Evolutionary conservation across 2,113 vertebrate genomes (phyloP), one percentile per base, ranked within the genome.

Genomic region (Oncorhynchus kisutch): DNA sequence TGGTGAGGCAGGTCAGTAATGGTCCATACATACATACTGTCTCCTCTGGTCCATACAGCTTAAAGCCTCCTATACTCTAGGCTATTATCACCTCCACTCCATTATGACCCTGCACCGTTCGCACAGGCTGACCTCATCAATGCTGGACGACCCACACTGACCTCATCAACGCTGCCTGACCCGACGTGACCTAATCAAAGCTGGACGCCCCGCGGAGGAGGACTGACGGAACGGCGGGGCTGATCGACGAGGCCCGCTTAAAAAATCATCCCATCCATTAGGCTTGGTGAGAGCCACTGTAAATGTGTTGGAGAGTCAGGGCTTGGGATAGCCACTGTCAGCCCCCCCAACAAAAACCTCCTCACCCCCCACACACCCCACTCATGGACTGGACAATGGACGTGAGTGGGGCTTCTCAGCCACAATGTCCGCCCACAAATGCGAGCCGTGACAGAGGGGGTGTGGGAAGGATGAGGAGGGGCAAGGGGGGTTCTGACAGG

Each of bases 131-230:
- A 94, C 92, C 93, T 94, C 92, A 94, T 94, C 92, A 93, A 92
- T 90, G 90, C 90, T 88, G 91, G 89, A 88, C 73, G 88, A 91
- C 93, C 93, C 84, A 80, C 73, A 70, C 81, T 91, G 91, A 93
- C 92, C 92, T 94, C 92, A 93, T 93, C 93, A 93, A 88, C 77
- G 84, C 81, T 74, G 81, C 25, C 45, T 88, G 91, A 92, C 93
- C 92, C 88, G 66, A 76, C 11, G 64, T 88, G 91, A 93, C 92
- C 93, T 93, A 89, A 92, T 94, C 93, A 94, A 93, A 92, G 91
- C 87, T 81, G 89, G 91, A 90, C 81, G 80, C 81, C 91, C 91
- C 78, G 18, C 34, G 54, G 89, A 51, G 45, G 20, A 66, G 39
- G 4, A n/a, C 48, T 27, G 16, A 12, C 22, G 22, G 57, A 29